Percentiles rank a stretch among this genome's conserved stretches.
Conservation (phyloP, 1,140 invertebrate species). For the Stenopsyche tienmushanensis region DNA sequence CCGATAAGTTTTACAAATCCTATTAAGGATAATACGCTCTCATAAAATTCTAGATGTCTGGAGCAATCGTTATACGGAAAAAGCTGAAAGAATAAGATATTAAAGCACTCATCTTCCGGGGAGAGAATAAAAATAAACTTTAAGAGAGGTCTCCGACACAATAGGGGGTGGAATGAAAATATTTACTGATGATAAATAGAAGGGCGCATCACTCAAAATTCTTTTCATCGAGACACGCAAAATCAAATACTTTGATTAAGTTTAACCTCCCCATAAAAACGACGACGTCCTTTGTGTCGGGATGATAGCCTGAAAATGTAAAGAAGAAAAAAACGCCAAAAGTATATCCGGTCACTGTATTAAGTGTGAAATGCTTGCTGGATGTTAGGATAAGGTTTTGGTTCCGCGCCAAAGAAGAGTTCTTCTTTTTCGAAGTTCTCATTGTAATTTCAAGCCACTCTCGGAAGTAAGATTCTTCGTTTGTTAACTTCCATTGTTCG, state of each 20-base stretch:
- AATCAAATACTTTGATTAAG: too few relatives aligned
- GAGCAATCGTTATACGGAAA: background rate
- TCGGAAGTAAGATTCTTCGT: constrained; percentile 7
- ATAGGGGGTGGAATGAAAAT: background rate
- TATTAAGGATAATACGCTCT: background rate
- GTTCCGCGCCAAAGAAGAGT: constrained; percentile 10
- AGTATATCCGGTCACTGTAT: too few relatives aligned
- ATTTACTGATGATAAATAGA: background rate
- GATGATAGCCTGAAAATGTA: too few relatives aligned
- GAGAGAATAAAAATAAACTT: background rate
- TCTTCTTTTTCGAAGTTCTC: background rate
- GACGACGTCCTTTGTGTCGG: too few relatives aligned
- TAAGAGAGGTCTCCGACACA: background rate
- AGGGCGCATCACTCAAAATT: too few relatives aligned
- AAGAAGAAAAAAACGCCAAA: too few relatives aligned
- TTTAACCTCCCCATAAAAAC: too few relatives aligned
- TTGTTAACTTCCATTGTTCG: constrained; percentile 15
- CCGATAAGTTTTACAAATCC: too few relatives aligned
- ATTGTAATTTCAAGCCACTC: constrained; percentile 13
- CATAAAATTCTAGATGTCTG: background rate
- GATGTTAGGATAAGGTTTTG: constrained; percentile 16
- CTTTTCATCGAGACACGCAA: too few relatives aligned
- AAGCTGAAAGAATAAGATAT: background rate
- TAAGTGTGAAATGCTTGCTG: constrained; percentile 13
- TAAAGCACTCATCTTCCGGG: background rate